These are phyloP conservation scores for Agriopis aurantiaria DNA, from an alignment of 2,888 invertebrate species.

Conservation along the genomic window DNA sequence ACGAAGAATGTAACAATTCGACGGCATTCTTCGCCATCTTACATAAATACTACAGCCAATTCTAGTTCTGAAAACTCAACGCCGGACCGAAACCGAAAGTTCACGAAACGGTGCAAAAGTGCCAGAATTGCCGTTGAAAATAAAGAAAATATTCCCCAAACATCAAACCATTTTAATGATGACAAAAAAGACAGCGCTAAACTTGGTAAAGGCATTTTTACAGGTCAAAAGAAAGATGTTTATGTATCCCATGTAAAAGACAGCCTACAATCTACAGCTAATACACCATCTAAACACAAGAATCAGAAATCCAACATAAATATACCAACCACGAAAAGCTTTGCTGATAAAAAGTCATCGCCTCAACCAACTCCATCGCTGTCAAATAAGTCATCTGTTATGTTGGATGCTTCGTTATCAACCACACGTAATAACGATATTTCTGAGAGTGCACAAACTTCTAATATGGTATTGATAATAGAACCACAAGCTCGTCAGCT, in stretches of 20 bases:
- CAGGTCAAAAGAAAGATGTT: constrained; percentile 57
- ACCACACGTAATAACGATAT: constrained; percentile 24
- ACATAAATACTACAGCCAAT: constrained; percentile 55
- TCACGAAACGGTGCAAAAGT: constrained; percentile 56
- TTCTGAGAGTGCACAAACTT: constrained; percentile 41
- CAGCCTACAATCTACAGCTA: constrained; percentile 49
- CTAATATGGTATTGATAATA: constrained; percentile 54
- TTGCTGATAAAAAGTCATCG: constrained; percentile 44
- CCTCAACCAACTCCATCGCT: constrained; percentile 40
- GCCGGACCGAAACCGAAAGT: constrained; percentile 58
- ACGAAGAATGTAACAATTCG: constrained; percentile 51
- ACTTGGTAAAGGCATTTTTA: constrained; percentile 51
- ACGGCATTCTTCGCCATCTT: constrained; percentile 57
- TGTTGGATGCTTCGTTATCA: constrained; percentile 44
- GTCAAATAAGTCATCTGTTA: constrained; percentile 49
- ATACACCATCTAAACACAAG: constrained; percentile 53
- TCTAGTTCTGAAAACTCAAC: constrained; percentile 60
- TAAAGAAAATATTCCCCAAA: constrained; percentile 72
- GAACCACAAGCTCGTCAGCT: constrained; percentile 41
- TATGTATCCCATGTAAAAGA: constrained; percentile 63
- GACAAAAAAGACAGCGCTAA: constrained; percentile 49
- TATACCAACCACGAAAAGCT: constrained; percentile 51
- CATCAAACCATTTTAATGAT: constrained; percentile 53
- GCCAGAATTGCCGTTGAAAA: constrained; percentile 58
- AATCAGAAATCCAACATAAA: constrained; percentile 57